Conservation (phyloP, 2,888 invertebrate species). For the Scelioninae gen. 1 region DNA sequence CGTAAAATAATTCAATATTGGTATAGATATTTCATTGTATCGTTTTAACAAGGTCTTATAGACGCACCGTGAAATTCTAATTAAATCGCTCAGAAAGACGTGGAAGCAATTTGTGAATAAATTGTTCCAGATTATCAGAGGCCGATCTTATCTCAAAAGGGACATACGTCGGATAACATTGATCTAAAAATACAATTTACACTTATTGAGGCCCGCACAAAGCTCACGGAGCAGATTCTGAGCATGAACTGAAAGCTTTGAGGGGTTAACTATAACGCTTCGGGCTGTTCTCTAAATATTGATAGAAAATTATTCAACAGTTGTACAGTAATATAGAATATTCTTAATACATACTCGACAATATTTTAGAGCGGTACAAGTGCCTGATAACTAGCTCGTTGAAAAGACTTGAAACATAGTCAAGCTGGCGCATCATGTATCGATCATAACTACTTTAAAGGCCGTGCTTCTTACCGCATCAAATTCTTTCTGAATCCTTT, state of each 20-base stretch:
- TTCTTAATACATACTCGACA: conserved; percentile 42
- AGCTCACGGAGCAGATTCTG: conserved; percentile 21
- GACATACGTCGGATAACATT: conserved; percentile 15
- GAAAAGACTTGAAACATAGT: conserved; percentile 33
- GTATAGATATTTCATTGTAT: neutral
- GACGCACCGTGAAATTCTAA: neutral
- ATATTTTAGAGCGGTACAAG: conserved; percentile 19
- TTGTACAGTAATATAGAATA: conserved; percentile 36
- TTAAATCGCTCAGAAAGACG: conserved; percentile 6
- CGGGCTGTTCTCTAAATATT: conserved; percentile 60
- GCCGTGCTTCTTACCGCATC: conserved; percentile 16
- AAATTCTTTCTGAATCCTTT: conserved; percentile 20
- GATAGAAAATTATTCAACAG: conserved; percentile 53
- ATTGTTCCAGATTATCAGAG: conserved; percentile 25
- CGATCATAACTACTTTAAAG: conserved; percentile 48
- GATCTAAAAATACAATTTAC: conserved; percentile 51
- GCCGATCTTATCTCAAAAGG: conserved; percentile 16
- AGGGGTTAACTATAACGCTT: conserved; percentile 41
- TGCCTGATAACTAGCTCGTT: conserved; percentile 30
- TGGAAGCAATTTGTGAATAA: conserved; percentile 12
- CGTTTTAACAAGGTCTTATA: neutral
- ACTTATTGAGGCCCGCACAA: conserved; percentile 47
- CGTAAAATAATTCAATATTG: conserved; percentile 19
- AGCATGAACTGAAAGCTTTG: conserved; percentile 41
- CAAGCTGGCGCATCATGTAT: conserved; percentile 38